These are phyloP conservation scores for Allacma fusca DNA, from an alignment of 2,888 invertebrate genomes.

Conservation along the genomic window DNA sequence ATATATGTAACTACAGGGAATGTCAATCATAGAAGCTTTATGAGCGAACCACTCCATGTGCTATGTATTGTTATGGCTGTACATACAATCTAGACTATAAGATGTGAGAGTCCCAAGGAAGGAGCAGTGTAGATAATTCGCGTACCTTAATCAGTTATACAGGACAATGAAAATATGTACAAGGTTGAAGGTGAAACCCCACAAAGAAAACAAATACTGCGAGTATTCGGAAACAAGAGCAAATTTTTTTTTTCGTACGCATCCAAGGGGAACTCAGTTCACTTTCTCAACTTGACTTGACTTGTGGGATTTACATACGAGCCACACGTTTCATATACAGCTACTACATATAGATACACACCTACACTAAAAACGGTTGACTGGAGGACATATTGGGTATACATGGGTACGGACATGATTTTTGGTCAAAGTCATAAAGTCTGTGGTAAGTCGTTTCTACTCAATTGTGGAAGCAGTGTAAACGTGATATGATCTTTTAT, in stretches of 20 bases:
- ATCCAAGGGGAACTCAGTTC: background rate
- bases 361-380: background rate
- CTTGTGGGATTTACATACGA: too few relatives aligned
- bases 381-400: background rate
- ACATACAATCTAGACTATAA: background rate
- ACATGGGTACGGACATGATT: constrained; percentile 15
- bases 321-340: too few relatives aligned
- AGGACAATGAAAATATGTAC: background rate
- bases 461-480: constrained; percentile 25
- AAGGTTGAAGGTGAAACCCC: background rate
- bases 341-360: too few relatives aligned
- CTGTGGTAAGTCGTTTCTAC: constrained; percentile 30
- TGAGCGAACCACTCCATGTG: background rate
- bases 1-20: background rate
- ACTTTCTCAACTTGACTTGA: too few relatives aligned
- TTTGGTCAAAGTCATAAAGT: constrained; percentile 20
- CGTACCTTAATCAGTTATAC: background rate
- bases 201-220: background rate
- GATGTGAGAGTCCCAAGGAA: background rate
- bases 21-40: constrained; percentile 10
- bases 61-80: background rate
- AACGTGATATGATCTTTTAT: constrained; percentile 27
- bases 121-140: background rate
- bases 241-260: background rate
- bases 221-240: too few relatives aligned